Evolutionary conservation across 2,113 vertebrate genomes (phyloP).

Genomic region (Limnothrissa miodon): DNA sequence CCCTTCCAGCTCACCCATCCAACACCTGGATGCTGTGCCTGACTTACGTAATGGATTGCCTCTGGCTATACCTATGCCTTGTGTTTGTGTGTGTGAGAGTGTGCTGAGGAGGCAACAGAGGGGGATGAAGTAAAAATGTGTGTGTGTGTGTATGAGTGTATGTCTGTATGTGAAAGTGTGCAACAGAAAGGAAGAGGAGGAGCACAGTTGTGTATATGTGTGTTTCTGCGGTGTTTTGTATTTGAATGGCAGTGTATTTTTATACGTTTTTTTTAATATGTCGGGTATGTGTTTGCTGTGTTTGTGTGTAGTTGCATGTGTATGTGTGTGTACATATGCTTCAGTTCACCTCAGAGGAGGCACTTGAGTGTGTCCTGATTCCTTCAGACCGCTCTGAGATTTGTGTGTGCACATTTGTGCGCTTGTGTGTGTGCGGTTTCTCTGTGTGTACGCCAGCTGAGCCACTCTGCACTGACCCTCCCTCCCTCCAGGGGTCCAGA

Average conservation of each 20-base stretch:
- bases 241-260: neutral
- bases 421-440: neutral
- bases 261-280: neutral
- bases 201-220: neutral
- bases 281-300: too few species aligned
- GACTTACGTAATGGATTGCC: conserved; percentile 23
- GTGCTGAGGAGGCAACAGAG: neutral
- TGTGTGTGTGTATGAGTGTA: neutral
- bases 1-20: neutral
- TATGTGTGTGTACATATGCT: neutral
- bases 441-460: conserved; percentile 17
- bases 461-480: neutral
- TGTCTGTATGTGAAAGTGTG: neutral
- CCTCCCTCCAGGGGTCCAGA: conserved; percentile 13
- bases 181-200: neutral
- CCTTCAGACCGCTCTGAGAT: conserved; percentile 25
- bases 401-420: neutral
- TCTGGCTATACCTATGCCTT: conserved; percentile 25
- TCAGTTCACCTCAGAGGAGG: neutral
- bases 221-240: neutral
- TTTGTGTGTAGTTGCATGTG: neutral
- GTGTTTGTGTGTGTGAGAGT: neutral
- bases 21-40: conserved; percentile 18
- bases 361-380: conserved; percentile 2
- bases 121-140: neutral